Conservation (phyloP, 2,888 invertebrate genomes). For the Nomada lathburiana region DNA sequence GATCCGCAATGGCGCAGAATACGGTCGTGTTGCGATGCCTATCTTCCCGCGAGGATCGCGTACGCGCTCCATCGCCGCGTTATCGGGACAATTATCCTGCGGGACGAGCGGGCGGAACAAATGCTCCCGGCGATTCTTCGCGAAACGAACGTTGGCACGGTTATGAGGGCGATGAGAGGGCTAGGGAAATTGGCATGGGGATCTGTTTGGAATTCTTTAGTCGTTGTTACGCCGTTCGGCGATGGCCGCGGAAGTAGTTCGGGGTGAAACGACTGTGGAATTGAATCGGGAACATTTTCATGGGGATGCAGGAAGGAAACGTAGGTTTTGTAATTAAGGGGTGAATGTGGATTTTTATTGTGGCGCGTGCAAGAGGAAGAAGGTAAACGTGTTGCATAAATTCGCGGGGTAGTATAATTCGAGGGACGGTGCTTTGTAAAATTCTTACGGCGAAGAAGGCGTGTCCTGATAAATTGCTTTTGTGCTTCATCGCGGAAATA, state of each 20-base stretch:
- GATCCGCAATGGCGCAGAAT: constrained; percentile 54
- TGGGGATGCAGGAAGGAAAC: no score
- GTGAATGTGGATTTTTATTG: no score
- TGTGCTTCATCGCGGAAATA: no score
- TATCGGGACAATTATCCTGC: constrained; percentile 52
- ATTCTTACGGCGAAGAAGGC: no score
- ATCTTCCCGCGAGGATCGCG: constrained; percentile 43
- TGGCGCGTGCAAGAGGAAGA: no score
- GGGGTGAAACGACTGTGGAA: constrained; percentile 2
- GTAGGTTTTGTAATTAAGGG: no score
- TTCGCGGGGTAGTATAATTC: no score
- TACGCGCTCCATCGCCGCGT: constrained; percentile 39
- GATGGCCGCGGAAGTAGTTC: not conserved
- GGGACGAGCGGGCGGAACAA: constrained; percentile 18
- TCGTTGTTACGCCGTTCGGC: no score
- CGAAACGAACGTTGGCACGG: not conserved
- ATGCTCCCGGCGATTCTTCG: constrained; percentile 30
- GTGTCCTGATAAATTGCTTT: no score
- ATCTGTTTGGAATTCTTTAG: not conserved
- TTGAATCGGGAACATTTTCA: not conserved
- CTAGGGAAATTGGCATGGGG: constrained; percentile 8
- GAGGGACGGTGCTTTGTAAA: no score
- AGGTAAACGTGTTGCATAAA: no score
- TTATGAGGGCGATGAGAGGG: constrained; percentile 7
- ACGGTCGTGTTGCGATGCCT: constrained; percentile 43